Evolutionary conservation across 2,888 invertebrate species (phyloP).

Genomic region (Tortrix viridana): DNA sequence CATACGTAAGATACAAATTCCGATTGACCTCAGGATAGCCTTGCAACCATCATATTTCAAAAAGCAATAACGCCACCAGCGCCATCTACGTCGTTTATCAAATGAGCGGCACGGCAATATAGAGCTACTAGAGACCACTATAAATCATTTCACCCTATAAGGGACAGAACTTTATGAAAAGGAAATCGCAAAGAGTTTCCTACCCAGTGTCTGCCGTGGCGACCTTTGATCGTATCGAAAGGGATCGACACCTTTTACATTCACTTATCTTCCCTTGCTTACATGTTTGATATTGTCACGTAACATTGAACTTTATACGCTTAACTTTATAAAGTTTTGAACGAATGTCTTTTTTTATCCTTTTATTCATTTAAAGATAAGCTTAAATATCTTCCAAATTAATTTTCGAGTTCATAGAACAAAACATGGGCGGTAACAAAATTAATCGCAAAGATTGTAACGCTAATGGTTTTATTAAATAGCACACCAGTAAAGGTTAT

Average conservation of each 20-base stretch:
- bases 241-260: constrained; percentile 67
- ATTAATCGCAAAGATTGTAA: constrained; percentile 21
- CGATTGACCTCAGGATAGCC: constrained; percentile 26
- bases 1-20: constrained; percentile 17
- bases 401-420: constrained; percentile 2
- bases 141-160: constrained; percentile 60
- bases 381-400: too few species aligned
- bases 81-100: constrained; percentile 56
- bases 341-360: background rate
- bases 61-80: constrained; percentile 58
- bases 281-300: constrained; percentile 39
- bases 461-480: constrained; percentile 41
- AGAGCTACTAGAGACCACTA: constrained; percentile 47
- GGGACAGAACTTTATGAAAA: constrained; percentile 56
- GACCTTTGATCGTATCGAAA: constrained; percentile 75
- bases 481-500: constrained; percentile 61
- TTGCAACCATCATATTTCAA: constrained; percentile 52
- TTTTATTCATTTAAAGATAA: background rate
- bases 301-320: constrained; percentile 56
- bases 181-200: constrained; percentile 58
- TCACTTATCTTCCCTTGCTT: constrained; percentile 67
- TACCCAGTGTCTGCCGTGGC: constrained; percentile 43
- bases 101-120: constrained; percentile 57
- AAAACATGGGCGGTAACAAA: constrained; percentile 15
- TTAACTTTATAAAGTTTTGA: background rate